Evolutionary conservation across 2,797 vertebrate species (phyloP), one percentile per base, ranked within the genome.

Genomic region (Tauraco hartlaubi): DNA sequence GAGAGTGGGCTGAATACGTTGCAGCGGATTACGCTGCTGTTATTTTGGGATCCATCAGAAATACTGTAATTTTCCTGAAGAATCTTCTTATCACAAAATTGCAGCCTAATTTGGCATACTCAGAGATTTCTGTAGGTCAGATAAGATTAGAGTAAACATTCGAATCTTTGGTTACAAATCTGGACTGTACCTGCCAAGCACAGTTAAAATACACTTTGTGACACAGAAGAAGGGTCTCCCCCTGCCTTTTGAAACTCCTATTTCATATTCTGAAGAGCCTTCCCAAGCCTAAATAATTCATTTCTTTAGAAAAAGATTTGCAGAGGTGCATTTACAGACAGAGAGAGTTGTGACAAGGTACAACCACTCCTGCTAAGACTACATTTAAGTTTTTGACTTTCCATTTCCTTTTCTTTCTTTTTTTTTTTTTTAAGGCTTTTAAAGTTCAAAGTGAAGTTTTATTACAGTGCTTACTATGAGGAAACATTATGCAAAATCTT

Each of bases 21-120:
- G 76, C 79, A 69, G 79, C 44, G 94, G 82, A 94, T 96, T 92
- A 92, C 5, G 0, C 78, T 64, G 64, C 49, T 0, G n/a, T 97
- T 97, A 97, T 96, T 97, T 96, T 92, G 72, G 79, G 87, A 64
- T 46, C 72, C 78, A 68, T 58, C 78, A 95, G 81, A 95, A 94
- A 90, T 88, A 84, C 73, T 66, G 90, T 25, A 73, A 94, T 96
- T 92, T 95, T 84, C 82, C 69, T 62, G 51, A 90, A 96, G 92
- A 96, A 93, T 49, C 56, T 77, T 82, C 25, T 92, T 96, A 89
- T 74, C 33, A 7, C 74, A 71, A 87, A 89, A 77, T 71, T 91
- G 74, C 64, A 71, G 78, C 81, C 91, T 87, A 92, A 93, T 95
- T 88, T 92, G 79, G 48, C 66, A 81, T 73, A 86, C 73, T 79